Base-by-base conservation (phyloP, 2,113 vertebrate genomes). In the Neolamprologus brichardi region DNA sequence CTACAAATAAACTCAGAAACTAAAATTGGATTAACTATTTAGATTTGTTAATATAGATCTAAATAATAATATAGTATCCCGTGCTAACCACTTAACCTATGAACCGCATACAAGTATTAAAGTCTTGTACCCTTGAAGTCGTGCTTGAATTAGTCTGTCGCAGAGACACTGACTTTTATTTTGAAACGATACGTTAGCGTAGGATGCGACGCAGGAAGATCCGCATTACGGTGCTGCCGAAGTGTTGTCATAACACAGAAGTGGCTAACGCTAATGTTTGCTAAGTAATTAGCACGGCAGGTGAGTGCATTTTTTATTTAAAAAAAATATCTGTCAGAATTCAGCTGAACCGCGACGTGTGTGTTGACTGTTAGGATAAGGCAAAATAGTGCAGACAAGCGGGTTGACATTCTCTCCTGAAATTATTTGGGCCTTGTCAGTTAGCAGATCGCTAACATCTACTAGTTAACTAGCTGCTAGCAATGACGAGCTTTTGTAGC, bases 261-360 rank as follows among this genome's bases (percentile, higher is more conserved):
- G 93, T 82, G 89, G 94, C 95, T 96, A 95, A 93, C 89, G 94
- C 94, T 96, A 96, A 96, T 95, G 94, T 93, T 91, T 93, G 95
- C 95, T 96, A 96, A 95, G 92, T 94, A 90, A 93, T 91, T 91
- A 90, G 88, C 86, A 91, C 52, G 15, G 77, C 30, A 90, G 92
- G 95, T 96, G 67, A 93, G 93, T 91, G 44, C 3, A 18, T 77
- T 49, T 46, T n/a, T 23, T 91, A 41, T 91, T 70, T 64, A 34
- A 83, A 83, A 83, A 20, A 28, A 51, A n/a, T 56, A 18, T 82
- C 6, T 13, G 52, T 7, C 12, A 75, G 3, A 30, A 32, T 78
- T 85, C 9, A 28, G 4, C 39, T 23, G 20, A 67, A 30, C 12
- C 18, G 32, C 15, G 56, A 14, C 1, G 14, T 3, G 12, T 44